Conservation (phyloP, 2,797 vertebrate genomes). For the Chiloscyllium punctatum region DNA sequence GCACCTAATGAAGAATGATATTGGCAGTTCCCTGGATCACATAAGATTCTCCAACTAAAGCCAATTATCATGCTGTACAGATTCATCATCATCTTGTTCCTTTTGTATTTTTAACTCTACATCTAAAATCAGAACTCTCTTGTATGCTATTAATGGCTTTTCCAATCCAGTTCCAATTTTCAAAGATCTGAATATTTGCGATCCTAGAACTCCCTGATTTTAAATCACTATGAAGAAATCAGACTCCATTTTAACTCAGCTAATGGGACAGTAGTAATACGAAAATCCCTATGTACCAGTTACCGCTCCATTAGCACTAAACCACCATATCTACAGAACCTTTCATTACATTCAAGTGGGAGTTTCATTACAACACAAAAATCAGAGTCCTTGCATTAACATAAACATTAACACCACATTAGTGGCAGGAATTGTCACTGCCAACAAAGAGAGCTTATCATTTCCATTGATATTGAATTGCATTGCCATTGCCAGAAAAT, state of each 20-base stretch:
- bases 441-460: background rate
- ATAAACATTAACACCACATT: background rate
- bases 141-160: background rate
- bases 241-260: background rate
- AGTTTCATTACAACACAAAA: background rate
- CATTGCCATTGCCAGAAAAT: background rate
- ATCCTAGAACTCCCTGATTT: background rate
- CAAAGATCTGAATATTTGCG: background rate
- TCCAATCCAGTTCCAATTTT: background rate
- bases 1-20: constrained; percentile 33
- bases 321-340: background rate
- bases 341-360: background rate
- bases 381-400: background rate
- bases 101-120: background rate
- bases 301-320: background rate
- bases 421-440: background rate
- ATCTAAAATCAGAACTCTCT: background rate
- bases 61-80: background rate
- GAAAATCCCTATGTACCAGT: background rate
- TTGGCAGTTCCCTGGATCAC: constrained; percentile 28
- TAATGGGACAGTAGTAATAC: background rate
- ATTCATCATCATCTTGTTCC: constrained; percentile 18
- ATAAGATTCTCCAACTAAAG: constrained; percentile 6
- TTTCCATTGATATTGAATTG: background rate
- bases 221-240: background rate